phyloP scores from a whole-genome alignment of 2,888 invertebrate species.

The Stenchaetothrips biformis region DNA sequence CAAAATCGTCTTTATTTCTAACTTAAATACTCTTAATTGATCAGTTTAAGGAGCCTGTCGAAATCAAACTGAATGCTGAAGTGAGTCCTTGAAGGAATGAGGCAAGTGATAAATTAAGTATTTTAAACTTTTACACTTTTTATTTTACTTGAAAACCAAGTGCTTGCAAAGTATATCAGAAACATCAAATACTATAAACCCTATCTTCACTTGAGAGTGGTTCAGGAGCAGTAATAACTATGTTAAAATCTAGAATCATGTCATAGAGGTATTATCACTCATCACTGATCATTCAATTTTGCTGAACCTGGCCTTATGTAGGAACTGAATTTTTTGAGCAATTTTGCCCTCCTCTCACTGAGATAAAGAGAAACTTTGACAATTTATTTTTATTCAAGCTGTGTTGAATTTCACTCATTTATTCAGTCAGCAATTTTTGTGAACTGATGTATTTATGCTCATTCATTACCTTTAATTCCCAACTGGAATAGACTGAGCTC shows the following conservation, averaged over 20 bases:
- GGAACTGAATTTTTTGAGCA: not conserved
- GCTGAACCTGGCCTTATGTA: not conserved
- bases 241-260: not conserved
- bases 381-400: not conserved
- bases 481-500: slow-evolving; percentile 13
- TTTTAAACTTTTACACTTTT: no score
- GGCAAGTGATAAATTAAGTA: no score
- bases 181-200: no score
- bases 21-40: no score
- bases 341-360: not conserved
- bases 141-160: no score
- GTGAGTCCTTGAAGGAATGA: no score
- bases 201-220: no score
- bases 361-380: not conserved
- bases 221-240: no score
- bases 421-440: not conserved
- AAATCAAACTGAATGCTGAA: no score
- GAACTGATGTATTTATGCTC: not conserved
- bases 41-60: no score
- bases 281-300: not conserved
- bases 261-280: not conserved
- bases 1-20: no score
- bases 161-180: no score
- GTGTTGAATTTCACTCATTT: not conserved
- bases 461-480: not conserved